Evolutionary conservation across 1,140 invertebrate species (phyloP), one percentile per base, ranked within the genome.

Genomic region (Apis dorsata): DNA sequence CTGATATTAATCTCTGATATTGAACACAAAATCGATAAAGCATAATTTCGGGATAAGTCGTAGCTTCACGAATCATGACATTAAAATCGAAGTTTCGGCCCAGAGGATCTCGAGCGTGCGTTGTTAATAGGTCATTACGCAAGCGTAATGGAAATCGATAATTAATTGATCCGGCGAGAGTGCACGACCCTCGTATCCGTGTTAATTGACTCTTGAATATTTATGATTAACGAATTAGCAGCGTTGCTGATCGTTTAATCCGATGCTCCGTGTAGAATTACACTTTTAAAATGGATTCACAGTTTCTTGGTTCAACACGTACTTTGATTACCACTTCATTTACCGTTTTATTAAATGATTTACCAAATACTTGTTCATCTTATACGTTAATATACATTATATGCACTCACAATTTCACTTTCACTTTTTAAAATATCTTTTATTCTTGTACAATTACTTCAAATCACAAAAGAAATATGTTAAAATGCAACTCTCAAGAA

Each of bases 171-270:
- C 79, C 53, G 68, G 60, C 55, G 75, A 66, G 78, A 85, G 77
- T 79, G 81, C 71, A 55, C 76, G 79, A 80, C 60, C 57, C 85
- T 77, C 63, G 73, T 57, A 28, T 21, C 78, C 79, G 85, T 83
- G 70, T 80, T 89, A 91, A 91, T 90, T 90, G 84, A 88, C 86
- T 88, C 86, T 87, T 91, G 85, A 90, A 90, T 91, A 89, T 91
- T 90, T 90, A 90, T 91, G 81, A 90, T 87, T 88, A 86, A 85
- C 59, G 75, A 84, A 86, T 91, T 87, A 88, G 83, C 75, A 49
- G 66, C 84, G 68, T 57, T 79, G 85, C 80, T 34, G 62, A 63
- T 81, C 74, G 60, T 24, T 57, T 71, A 73, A 79, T 71, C 57
- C 63, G 74, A 62, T 68, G 15, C n/a, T 12, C 19, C 49, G 19